A percentile compares a stretch with the other conserved stretches of the same genome.
Conservation (phyloP, 2,113 vertebrate species). For the Onychorhynchus coronatus region DNA sequence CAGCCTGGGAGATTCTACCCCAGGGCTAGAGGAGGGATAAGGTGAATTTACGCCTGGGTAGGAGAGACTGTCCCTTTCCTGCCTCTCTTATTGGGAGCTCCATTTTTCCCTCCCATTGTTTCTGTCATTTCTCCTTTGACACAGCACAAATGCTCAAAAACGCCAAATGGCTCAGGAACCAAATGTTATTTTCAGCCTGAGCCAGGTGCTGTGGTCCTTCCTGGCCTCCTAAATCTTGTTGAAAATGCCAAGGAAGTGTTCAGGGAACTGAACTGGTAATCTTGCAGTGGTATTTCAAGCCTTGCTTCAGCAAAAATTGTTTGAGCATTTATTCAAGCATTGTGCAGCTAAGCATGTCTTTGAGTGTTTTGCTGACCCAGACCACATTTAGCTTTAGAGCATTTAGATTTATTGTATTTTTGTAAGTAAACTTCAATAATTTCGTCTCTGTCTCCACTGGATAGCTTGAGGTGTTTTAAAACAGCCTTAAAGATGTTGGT, state of each 20-base stretch:
- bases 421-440: not conserved
- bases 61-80: not conserved
- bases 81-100: not conserved
- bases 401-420: not conserved
- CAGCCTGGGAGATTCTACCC: not conserved
- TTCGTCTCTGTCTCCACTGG: not conserved
- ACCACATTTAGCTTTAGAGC: not conserved
- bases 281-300: not conserved
- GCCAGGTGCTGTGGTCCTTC: not conserved
- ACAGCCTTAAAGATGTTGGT: not conserved
- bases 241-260: not conserved
- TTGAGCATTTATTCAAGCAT: not conserved
- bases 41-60: not conserved
- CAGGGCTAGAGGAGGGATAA: not conserved
- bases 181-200: not conserved
- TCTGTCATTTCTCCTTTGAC: not conserved
- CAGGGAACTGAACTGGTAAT: not conserved
- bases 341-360: not conserved
- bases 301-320: not conserved
- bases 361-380: not conserved
- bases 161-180: not conserved
- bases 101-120: fast-evolving
- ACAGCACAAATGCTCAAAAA: not conserved
- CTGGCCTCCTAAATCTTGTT: not conserved
- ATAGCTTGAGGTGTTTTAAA: not conserved